Conservation (phyloP, 1,140 invertebrate genomes). For the Brachionus angularis region DNA sequence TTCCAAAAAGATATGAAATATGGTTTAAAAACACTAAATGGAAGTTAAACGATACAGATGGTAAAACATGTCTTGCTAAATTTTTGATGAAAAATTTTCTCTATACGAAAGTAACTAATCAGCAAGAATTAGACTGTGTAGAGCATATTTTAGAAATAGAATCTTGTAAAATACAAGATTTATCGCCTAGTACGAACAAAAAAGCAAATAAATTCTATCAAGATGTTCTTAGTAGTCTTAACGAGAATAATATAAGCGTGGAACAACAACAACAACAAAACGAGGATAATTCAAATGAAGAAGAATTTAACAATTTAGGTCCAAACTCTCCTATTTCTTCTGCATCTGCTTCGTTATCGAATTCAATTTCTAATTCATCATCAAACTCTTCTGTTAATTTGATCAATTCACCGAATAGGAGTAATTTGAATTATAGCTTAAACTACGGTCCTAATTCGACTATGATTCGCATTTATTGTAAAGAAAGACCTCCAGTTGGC, state of each 20-base stretch:
- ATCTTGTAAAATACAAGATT: slow-evolving; percentile 24
- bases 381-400: neutral
- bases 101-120: slow-evolving; percentile 59
- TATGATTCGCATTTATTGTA: slow-evolving; percentile 40
- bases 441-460: neutral
- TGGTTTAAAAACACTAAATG: slow-evolving; percentile 98
- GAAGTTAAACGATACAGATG: slow-evolving; percentile 92
- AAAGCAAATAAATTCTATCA: neutral
- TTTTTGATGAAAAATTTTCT: slow-evolving; percentile 90
- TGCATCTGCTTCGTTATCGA: neutral
- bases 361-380: slow-evolving; percentile 3
- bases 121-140: slow-evolving; percentile 22
- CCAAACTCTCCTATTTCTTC: neutral
- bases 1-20: slow-evolving; percentile 79
- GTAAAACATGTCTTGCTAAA: slow-evolving; percentile 92
- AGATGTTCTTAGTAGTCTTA: slow-evolving; percentile 18
- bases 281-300: neutral
- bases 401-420: too few relatives aligned
- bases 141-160: slow-evolving; percentile 36
- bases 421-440: too few relatives aligned
- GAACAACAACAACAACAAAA: neutral
- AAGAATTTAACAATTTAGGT: neutral
- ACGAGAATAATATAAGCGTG: too few relatives aligned
- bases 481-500: slow-evolving; percentile 68
- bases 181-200: neutral